Evolutionary conservation across 1,140 invertebrate species (phyloP), one percentile per base, ranked within the genome.

Genomic region (Zaprionus taronus): DNA sequence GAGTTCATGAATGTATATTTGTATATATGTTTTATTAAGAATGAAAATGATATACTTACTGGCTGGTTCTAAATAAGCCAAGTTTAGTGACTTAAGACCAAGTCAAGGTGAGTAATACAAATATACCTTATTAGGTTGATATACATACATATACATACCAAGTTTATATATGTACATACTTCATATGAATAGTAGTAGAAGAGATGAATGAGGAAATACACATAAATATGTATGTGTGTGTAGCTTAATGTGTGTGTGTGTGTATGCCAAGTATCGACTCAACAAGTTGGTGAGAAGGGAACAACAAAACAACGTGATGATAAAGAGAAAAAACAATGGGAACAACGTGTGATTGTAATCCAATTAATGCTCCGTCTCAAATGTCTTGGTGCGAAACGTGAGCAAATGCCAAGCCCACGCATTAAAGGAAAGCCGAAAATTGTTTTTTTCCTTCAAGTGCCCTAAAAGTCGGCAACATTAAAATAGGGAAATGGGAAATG

Each of bases 261-360:
- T 57, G 53, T 62, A 63, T 26, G 64, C 63, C 77, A 51, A 24
- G 12, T 9, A 28, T 17, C 20, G 7, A 22, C 38, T 49, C 83
- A 86, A 86, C 83, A 86, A 83, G 83, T 86, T 80, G 83, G 66
- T 68, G 49, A 56, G 63, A 60, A 67, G 83, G 65, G 57, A 67
- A 57, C 56, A 72, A 72, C 47, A 74, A 56, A 68, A 49, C 81
- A 84, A 78, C 65, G 72, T 80, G 80, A 83, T 47, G 47, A 36
- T 31, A 64, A 47, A 14, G 60, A 22, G 28, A 44, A 79, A 51
- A 51, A 22, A 57, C 38, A 70, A 41, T n/a, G 67, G 28, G 41
- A 79, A 66, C 44, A 75, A 58, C 53, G 56, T 38, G 57, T 44
- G 49, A 69, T 87, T 87, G 72, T 89, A 86, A 86, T 86, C 84